These are phyloP conservation scores for Frankliniella fusca DNA, from an alignment of 2,888 invertebrate genomes.

Conservation along the genomic window DNA sequence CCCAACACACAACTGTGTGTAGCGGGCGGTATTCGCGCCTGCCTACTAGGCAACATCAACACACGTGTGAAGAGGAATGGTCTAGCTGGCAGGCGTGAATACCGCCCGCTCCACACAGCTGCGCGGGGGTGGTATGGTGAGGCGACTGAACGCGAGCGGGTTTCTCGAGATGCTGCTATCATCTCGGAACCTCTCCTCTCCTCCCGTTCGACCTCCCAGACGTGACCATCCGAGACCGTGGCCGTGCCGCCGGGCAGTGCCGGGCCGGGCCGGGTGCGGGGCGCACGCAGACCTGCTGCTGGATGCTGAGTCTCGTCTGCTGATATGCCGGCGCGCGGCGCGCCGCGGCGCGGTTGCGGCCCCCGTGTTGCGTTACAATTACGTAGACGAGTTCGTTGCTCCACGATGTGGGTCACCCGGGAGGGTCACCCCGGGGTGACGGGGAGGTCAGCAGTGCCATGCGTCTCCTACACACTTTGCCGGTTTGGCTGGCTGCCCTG, in stretches of 20 bases:
- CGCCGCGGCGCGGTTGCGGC: slow-evolving; percentile 24
- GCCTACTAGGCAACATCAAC: no score
- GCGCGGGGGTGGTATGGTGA: no score
- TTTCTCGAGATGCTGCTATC: background rate
- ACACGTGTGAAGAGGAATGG: no score
- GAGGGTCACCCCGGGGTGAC: background rate
- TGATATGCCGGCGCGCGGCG: background rate
- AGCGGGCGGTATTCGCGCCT: no score
- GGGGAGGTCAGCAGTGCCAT: background rate
- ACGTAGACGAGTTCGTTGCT: background rate
- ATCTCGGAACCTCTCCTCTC: background rate
- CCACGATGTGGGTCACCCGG: background rate
- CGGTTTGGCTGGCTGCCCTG: background rate
- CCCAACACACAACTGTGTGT: no score
- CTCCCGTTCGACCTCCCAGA: background rate
- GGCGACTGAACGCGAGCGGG: no score
- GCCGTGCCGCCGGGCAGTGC: background rate
- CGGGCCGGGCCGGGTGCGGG: slow-evolving; percentile 2
- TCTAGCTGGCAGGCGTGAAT: no score
- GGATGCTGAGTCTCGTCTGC: no score
- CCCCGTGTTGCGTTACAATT: background rate
- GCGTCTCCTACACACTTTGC: background rate
- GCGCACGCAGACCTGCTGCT: slow-evolving; percentile 28
- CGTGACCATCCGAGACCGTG: background rate
- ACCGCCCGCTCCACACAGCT: no score